phyloP scores from a whole-genome alignment of 1,140 invertebrate species.

The Drosophila athabasca region DNA sequence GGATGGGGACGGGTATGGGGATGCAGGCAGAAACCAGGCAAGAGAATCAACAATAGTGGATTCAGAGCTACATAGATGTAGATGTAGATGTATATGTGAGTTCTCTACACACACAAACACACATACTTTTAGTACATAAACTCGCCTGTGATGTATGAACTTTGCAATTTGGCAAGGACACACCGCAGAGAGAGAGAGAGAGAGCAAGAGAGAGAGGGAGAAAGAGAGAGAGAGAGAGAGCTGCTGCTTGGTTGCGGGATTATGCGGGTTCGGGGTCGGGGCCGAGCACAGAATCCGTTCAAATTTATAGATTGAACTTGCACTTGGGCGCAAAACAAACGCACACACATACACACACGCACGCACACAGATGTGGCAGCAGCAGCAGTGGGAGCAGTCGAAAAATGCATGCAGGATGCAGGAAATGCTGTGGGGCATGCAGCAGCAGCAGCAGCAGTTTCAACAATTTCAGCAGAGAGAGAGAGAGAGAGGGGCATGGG shows the following conservation, averaged over 20 bases:
- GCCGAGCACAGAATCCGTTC: slow-evolving; percentile 70
- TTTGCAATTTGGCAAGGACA: slow-evolving; percentile 74
- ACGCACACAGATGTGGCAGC: slow-evolving; percentile 21
- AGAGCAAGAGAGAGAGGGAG: neutral
- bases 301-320: slow-evolving; percentile 81
- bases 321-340: slow-evolving; percentile 72
- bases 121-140: neutral
- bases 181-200: neutral
- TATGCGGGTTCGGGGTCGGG: slow-evolving; percentile 54
- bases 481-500: neutral
- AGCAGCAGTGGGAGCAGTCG: slow-evolving; percentile 14
- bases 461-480: neutral
- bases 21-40: too few relatives aligned
- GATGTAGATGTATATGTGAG: neutral
- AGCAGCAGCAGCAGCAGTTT: too few relatives aligned
- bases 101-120: neutral
- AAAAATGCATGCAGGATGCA: slow-evolving; percentile 8
- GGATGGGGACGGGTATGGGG: too few relatives aligned
- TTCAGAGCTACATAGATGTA: neutral
- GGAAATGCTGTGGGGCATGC: too few relatives aligned
- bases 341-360: slow-evolving; percentile 11
- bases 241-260: neutral
- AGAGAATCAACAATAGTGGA: too few relatives aligned
- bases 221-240: slow-evolving; percentile 3
- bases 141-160: slow-evolving; percentile 51